Evolutionary conservation across 92 coral and sea anemone species (phyloP).

Genomic region (Siderastrea siderea): DNA sequence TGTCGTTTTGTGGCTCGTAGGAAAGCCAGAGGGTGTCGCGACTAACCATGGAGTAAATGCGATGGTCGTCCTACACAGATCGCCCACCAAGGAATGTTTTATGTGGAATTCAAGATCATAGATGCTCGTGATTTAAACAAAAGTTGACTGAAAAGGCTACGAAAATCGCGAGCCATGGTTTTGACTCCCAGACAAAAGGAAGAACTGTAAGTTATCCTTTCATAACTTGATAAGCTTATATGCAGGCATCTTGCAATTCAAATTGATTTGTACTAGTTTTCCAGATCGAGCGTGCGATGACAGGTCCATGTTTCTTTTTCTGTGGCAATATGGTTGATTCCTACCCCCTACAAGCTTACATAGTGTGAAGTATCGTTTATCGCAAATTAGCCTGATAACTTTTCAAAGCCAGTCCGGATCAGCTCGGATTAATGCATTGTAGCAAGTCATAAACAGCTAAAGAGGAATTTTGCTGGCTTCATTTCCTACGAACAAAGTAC

Average conservation of each 20-base stretch:
- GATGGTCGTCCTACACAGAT: conserved; percentile 27
- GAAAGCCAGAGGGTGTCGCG: conserved; percentile 24
- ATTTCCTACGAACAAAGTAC: conserved; percentile 2
- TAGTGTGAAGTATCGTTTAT: not conserved
- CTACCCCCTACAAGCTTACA: not conserved
- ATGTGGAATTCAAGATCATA: conserved; percentile 63
- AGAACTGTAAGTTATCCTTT: conserved; percentile 87
- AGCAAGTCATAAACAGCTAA: conserved; percentile 5
- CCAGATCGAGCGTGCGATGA: conserved; percentile 24
- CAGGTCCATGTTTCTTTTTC: conserved; percentile 2
- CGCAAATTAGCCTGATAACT: conserved; percentile 15
- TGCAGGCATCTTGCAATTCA: not conserved
- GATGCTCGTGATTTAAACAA: conserved; percentile 48
- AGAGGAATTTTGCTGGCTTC: conserved; percentile 27
- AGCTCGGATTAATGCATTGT: conserved; percentile 25
- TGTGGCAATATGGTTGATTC: not conserved
- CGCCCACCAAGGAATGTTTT: conserved; percentile 68
- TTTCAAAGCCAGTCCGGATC: conserved; percentile 27
- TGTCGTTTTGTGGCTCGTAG: not conserved
- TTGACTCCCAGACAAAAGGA: conserved; percentile 98
- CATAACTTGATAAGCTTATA: not conserved
- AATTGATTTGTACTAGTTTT: conserved; percentile 18
- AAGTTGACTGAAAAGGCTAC: conserved; percentile 38
- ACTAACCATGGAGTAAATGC: conserved; percentile 17
- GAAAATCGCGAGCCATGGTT: conserved; percentile 86